Evolutionary conservation across 2,888 invertebrate genomes (phyloP).

Genomic region (Lasioglossum pauxillum): DNA sequence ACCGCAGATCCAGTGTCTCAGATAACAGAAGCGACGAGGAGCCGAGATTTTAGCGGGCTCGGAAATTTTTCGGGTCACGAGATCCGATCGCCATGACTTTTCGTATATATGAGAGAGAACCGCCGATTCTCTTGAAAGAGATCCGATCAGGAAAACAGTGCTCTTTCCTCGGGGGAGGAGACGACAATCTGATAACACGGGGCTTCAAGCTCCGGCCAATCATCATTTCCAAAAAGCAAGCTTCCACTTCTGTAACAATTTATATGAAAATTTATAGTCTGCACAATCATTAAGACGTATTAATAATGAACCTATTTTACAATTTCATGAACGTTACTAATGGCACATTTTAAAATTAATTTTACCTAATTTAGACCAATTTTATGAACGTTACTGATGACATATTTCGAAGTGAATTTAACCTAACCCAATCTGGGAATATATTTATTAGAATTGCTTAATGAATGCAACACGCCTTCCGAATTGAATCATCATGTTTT

Average conservation of each 20-base stretch:
- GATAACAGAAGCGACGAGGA: constrained; percentile 40
- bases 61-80: constrained; percentile 65
- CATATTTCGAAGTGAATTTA: too few relatives aligned
- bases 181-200: constrained; percentile 77
- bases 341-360: too few relatives aligned
- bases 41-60: constrained; percentile 55
- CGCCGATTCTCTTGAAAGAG: constrained; percentile 36
- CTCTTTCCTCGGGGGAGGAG: constrained; percentile 30
- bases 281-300: too few relatives aligned
- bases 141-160: constrained; percentile 64
- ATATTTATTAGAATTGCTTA: neutral
- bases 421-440: neutral
- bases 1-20: constrained; percentile 59
- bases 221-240: neutral
- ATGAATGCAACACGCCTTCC: neutral
- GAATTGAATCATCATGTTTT: neutral
- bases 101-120: constrained; percentile 57
- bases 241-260: neutral
- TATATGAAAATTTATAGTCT: too few relatives aligned
- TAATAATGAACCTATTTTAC: too few relatives aligned
- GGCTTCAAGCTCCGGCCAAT: constrained; percentile 71
- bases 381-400: too few relatives aligned
- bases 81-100: constrained; percentile 67
- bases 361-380: too few relatives aligned
- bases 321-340: too few relatives aligned